phyloP scores from a whole-genome alignment of 30 jellyfish, hydroid and myxozoan species.

The Mastigias papua region DNA sequence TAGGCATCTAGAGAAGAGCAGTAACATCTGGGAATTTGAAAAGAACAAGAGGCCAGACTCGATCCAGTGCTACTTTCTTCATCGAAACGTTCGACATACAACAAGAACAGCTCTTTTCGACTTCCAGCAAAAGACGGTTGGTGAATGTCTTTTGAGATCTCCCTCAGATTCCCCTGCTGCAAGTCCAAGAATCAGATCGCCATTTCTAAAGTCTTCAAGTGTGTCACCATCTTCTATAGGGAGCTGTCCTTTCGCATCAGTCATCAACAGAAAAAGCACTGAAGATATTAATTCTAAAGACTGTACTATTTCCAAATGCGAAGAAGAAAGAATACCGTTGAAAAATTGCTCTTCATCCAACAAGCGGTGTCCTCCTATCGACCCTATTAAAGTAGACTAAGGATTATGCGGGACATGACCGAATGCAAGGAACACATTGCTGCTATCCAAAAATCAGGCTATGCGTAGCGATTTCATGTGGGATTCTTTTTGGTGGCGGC shows the following conservation, averaged over 20 bases:
- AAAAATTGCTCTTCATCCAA: too few relatives aligned
- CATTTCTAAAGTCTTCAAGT: constrained; percentile 17
- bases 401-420: too few relatives aligned
- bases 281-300: constrained; percentile 33
- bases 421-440: too few relatives aligned
- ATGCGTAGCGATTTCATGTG: too few relatives aligned
- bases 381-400: too few relatives aligned
- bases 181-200: constrained; percentile 46
- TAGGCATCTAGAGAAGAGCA: constrained; percentile 55
- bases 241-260: constrained; percentile 38
- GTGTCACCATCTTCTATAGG: constrained; percentile 21
- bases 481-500: too few relatives aligned
- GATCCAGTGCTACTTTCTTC: constrained; percentile 56
- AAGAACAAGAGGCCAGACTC: constrained; percentile 35
- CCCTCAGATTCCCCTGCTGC: constrained; percentile 52
- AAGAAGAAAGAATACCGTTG: too few relatives aligned
- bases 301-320: too few relatives aligned
- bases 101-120: constrained; percentile 24
- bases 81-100: not conserved
- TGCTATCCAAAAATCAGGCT: too few relatives aligned
- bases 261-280: constrained; percentile 6
- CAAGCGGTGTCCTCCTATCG: too few relatives aligned
- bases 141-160: constrained; percentile 47
- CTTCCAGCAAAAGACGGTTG: constrained; percentile 1
- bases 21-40: constrained; percentile 68